phyloP scores from a whole-genome alignment of 1,140 invertebrate genomes.

The Drosophila guanche region DNA sequence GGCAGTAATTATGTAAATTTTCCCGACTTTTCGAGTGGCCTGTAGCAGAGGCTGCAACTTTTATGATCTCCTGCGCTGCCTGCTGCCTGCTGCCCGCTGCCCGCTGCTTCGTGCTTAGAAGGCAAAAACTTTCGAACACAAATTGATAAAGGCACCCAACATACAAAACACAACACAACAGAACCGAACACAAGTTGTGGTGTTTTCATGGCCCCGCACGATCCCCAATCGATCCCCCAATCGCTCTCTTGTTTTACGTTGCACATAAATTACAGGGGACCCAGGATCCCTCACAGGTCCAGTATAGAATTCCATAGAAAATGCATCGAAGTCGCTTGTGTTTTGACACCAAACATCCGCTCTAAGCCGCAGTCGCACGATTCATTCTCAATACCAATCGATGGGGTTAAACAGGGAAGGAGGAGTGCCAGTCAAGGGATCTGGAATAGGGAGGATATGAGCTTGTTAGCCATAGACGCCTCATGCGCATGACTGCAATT shows the following conservation, averaged over 20 bases:
- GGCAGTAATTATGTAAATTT: constrained; percentile 78
- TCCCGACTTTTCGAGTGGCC: constrained; percentile 9
- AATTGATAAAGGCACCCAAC: constrained; percentile 71
- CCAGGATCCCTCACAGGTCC: constrained; percentile 26
- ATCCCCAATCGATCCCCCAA: constrained; percentile 43
- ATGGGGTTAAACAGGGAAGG: constrained; percentile 25
- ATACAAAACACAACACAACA: constrained; percentile 21
- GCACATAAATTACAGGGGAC: constrained; percentile 75
- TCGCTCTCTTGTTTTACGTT: constrained; percentile 65
- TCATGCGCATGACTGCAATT: constrained; percentile 79
- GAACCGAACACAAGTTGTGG: constrained; percentile 25
- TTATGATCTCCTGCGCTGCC: constrained; percentile 65
- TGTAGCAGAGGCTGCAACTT: constrained; percentile 28
- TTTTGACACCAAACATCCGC: constrained; percentile 80
- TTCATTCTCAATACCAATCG: not conserved
- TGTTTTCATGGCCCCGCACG: constrained; percentile 60
- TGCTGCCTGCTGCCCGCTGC: constrained; percentile 8
- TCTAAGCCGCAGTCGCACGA: constrained; percentile 52
- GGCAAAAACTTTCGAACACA: constrained; percentile 57
- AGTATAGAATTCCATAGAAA: constrained; percentile 67
- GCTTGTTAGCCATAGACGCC: constrained; percentile 71
- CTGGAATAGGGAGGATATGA: constrained; percentile 12
- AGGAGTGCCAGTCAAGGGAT: not conserved
- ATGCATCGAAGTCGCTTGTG: constrained; percentile 50
- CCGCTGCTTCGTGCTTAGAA: constrained; percentile 66